Evolutionary conservation across 2,888 invertebrate species (phyloP).

Genomic region (Harpagoxenus sublaevis): DNA sequence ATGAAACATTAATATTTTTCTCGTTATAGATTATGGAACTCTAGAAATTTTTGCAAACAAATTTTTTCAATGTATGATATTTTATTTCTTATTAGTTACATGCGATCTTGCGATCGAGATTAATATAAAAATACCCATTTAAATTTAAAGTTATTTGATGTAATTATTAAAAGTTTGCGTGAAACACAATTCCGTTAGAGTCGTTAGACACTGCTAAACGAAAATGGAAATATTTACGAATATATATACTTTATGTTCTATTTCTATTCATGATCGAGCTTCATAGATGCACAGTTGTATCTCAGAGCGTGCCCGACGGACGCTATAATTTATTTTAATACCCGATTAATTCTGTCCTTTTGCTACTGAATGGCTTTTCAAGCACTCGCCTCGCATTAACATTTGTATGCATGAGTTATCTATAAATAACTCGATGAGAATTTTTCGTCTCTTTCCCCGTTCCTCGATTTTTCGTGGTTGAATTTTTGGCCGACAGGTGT

Average conservation of each 20-base stretch:
- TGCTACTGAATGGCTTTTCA: constrained; percentile 34
- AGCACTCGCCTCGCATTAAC: not conserved
- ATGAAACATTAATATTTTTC: not conserved
- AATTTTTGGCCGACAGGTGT: constrained; percentile 67
- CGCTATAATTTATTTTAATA: constrained; percentile 49
- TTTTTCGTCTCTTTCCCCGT: constrained; percentile 2
- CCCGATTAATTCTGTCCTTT: constrained; percentile 45
- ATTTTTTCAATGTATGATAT: not conserved
- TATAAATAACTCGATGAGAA: constrained; percentile 21
- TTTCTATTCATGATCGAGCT: constrained; percentile 22
- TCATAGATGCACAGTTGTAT: not conserved
- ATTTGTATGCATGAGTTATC: constrained; percentile 12
- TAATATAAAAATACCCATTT: not conserved
- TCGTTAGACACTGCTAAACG: not conserved
- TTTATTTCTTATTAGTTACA: not conserved
- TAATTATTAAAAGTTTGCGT: not conserved
- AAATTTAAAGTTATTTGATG: not conserved
- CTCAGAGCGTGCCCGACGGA: not conserved
- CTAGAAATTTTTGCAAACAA: not conserved
- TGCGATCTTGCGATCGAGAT: not conserved
- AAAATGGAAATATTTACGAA: constrained; percentile 3
- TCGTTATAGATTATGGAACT: not conserved
- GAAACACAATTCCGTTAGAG: not conserved
- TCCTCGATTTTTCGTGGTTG: constrained; percentile 16
- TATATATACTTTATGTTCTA: not conserved